phyloP scores from a whole-genome alignment of 2,113 vertebrate species.

The Mandrillus leucophaeus region DNA sequence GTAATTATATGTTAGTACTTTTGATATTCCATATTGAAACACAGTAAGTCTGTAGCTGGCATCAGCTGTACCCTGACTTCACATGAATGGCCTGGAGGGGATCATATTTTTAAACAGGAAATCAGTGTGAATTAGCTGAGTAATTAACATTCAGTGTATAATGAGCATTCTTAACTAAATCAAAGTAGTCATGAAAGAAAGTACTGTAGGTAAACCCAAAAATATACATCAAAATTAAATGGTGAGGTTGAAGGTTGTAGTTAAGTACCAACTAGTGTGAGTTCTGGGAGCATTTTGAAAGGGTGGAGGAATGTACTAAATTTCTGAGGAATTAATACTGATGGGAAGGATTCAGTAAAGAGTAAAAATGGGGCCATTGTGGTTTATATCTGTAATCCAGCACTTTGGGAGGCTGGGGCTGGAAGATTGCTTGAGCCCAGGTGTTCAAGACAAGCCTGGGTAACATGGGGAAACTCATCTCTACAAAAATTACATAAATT shows the following conservation, averaged over 20 bases:
- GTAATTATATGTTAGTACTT: neutral
- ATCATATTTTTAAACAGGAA: neutral
- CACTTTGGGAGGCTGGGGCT: too few species aligned
- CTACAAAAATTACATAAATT: too few species aligned
- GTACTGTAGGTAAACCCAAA: neutral
- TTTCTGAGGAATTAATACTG: neutral
- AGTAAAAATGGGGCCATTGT: neutral
- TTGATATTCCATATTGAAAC: neutral
- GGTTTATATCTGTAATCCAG: too few species aligned
- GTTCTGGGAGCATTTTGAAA: neutral
- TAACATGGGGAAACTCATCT: too few species aligned
- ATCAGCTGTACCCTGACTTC: neutral
- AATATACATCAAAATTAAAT: neutral
- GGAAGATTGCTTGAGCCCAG: too few species aligned
- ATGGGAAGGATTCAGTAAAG: neutral
- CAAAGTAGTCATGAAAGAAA: neutral
- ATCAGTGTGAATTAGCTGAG: neutral
- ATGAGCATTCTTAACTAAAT: neutral
- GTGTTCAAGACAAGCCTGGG: too few species aligned
- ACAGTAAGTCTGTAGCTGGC: neutral
- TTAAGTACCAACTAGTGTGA: neutral
- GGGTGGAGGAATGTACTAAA: neutral
- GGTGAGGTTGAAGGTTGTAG: neutral
- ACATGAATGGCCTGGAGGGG: neutral
- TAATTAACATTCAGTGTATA: neutral